These are phyloP conservation scores for Callipepla squamata DNA, from an alignment of 2,113 vertebrate genomes.

Conservation along the genomic window DNA sequence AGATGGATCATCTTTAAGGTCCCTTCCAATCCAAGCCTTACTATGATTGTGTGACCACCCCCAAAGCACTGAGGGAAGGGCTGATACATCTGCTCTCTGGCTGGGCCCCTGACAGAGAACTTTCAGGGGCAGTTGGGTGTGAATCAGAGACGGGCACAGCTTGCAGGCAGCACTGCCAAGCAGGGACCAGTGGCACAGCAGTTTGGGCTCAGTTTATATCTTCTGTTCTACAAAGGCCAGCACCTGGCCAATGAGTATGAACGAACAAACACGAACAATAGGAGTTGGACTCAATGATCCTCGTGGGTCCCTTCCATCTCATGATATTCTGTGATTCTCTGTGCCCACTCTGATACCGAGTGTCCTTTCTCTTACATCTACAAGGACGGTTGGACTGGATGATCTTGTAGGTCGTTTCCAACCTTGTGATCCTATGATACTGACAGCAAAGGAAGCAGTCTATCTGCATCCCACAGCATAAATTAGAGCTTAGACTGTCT, in stretches of 20 bases:
- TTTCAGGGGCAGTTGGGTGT: background rate
- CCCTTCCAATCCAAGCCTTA: too few relatives aligned
- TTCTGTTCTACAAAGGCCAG: background rate
- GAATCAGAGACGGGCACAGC: fast-evolving
- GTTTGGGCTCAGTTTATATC: background rate
- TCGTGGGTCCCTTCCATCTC: too few relatives aligned
- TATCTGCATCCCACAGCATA: background rate
- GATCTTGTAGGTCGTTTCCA: too few relatives aligned
- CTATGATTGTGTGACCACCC: background rate
- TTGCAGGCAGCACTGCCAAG: fast-evolving
- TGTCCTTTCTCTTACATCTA: background rate
- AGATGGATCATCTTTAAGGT: too few relatives aligned
- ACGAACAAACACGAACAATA: background rate
- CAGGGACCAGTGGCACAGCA: background rate
- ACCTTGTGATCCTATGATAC: too few relatives aligned
- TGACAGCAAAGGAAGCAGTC: background rate
- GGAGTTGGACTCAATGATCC: too few relatives aligned
- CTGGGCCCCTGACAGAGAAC: background rate
- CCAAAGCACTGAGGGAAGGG: background rate
- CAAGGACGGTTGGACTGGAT: too few relatives aligned
- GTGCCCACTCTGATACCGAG: fast-evolving
- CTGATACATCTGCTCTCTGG: background rate
- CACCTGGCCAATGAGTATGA: background rate
- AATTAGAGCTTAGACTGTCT: background rate
- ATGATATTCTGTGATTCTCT: background rate